Evolutionary conservation across 2,888 invertebrate species (phyloP).

Genomic region (Tupiocoris notatus): DNA sequence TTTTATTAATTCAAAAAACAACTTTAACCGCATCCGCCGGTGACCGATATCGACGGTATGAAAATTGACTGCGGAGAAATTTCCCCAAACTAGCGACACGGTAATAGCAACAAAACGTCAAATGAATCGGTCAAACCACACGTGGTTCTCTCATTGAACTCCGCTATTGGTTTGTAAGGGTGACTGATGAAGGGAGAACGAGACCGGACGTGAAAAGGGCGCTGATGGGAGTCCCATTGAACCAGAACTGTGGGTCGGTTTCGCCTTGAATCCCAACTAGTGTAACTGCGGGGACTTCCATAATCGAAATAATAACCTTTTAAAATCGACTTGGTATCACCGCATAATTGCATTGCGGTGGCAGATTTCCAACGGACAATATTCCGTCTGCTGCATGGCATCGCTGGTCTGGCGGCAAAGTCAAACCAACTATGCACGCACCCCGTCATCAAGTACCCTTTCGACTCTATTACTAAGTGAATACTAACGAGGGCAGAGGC

Average conservation of each 20-base stretch:
- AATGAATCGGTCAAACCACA: too few species aligned
- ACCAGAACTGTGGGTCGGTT: neutral
- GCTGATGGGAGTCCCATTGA: neutral
- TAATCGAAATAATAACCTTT: neutral
- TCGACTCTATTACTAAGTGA: slow-evolving; percentile 25
- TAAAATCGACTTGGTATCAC: neutral
- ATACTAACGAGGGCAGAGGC: slow-evolving; percentile 21
- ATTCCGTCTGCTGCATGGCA: neutral
- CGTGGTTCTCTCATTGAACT: too few species aligned
- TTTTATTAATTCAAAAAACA: too few species aligned
- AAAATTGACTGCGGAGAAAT: too few species aligned
- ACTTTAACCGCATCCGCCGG: too few species aligned
- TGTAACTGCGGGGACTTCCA: neutral
- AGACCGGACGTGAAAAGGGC: neutral
- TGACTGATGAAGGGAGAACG: too few species aligned
- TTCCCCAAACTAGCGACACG: too few species aligned
- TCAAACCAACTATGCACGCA: slow-evolving; percentile 13
- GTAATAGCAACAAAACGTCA: too few species aligned
- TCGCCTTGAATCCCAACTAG: neutral
- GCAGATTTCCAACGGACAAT: slow-evolving; percentile 14
- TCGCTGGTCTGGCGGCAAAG: too few species aligned
- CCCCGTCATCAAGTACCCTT: slow-evolving; percentile 11
- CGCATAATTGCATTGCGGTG: neutral
- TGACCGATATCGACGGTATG: too few species aligned
- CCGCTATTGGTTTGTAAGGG: too few species aligned